Evolutionary conservation across 2,888 invertebrate species (phyloP), one percentile per base, ranked within the genome.

Genomic region (Achlya flavicornis): DNA sequence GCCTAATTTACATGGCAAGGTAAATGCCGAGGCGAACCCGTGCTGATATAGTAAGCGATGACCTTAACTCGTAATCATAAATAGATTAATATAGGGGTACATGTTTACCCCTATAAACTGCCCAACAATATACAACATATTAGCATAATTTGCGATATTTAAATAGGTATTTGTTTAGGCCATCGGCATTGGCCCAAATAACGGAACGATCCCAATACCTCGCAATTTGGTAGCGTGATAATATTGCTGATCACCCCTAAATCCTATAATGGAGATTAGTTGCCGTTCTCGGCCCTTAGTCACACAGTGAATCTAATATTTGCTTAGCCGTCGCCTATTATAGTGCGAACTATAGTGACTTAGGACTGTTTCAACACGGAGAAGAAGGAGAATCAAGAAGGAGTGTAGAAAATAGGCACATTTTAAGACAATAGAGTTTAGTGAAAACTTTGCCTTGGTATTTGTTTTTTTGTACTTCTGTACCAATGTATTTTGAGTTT

Each of bases 111-210:
- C 19, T 19, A 19, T 53, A 19, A 19, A 53, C 53, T 53, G 19
- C 16, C 14, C 0, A 53, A 53, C 14, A 53, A 53, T 53, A 53
- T 19, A 53, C 53, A 53, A 3, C 19, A 53, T 53, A 53, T 53
- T 53, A 19, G 16, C 53, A 53, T 19, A 53, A 19, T 19, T 53
- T 53, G 10, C 53, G 10, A 53, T 19, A 53, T 16, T 10, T 53
- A 53, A 53, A 53, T 53, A 53, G 53, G 53, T 53, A 53, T 53
- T 53, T 53, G 53, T 53, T 53, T 53, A 53, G 53, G 53, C 53
- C 4, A 53, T 19, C 16, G 8, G 10, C 53, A 19, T 53, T 19
- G 53, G 3, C 53, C 53, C 53, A 53, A 53, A 53, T 53, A 53
- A 53, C 19, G 53, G 19, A 8, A 10, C 53, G 53, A 19, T 4